Conservation (phyloP, 92 coral and sea anemone species). For the Muricea muricata region DNA sequence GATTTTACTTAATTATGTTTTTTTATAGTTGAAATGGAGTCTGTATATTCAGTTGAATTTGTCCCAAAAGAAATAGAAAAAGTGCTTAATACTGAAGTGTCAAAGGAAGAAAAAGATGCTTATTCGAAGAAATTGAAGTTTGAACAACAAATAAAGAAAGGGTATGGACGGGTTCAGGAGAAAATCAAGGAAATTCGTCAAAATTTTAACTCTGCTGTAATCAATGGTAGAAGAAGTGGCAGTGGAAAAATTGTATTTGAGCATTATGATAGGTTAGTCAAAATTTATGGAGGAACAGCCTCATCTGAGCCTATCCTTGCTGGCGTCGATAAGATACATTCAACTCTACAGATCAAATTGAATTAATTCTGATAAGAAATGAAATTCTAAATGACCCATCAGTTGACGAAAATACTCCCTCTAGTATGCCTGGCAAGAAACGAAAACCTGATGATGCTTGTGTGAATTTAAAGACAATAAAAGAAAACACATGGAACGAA, state of each 20-base stretch:
- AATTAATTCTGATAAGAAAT: background rate
- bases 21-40: background rate
- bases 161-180: constrained; percentile 15
- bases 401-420: background rate
- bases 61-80: background rate
- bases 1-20: background rate
- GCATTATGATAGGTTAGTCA: constrained; percentile 2
- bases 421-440: background rate
- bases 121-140: background rate
- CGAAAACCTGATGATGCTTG: background rate
- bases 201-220: constrained; percentile 14
- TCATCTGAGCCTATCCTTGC: constrained; percentile 3
- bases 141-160: background rate
- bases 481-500: constrained; percentile 4
- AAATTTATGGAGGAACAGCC: constrained; percentile 14
- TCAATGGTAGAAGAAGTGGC: constrained; percentile 10
- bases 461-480: background rate
- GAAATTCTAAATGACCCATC: background rate
- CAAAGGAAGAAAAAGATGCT: background rate
- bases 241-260: constrained; percentile 25
- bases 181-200: constrained; percentile 11
- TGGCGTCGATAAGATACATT: constrained; percentile 12
- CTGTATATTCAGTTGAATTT: background rate
- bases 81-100: background rate
- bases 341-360: background rate